Conservation (phyloP, 92 coral and sea anemone genomes). For the Ricordea florida region DNA sequence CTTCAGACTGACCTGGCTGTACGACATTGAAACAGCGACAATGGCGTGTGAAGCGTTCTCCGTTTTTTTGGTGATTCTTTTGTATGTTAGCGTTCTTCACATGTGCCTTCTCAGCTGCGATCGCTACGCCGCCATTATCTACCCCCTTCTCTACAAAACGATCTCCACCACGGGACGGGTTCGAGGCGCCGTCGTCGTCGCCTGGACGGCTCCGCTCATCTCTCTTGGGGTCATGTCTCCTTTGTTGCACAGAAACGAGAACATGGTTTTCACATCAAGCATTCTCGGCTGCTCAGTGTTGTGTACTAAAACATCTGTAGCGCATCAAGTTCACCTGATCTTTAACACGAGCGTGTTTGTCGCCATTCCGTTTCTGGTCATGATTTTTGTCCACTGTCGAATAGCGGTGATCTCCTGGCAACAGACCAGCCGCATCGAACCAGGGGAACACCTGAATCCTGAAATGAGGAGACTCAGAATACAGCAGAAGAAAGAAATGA, state of each 20-base stretch:
- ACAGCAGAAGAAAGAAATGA: conserved; percentile 34
- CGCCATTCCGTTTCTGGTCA: conserved; percentile 20
- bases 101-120: conserved; percentile 80
- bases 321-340: conserved; percentile 1
- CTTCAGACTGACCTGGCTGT: conserved; percentile 5
- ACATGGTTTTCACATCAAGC: not conserved
- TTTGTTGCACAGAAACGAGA: not conserved
- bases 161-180: conserved; percentile 64
- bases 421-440: conserved; percentile 27
- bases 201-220: conserved; percentile 51
- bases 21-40: conserved; percentile 9
- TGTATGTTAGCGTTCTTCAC: conserved; percentile 71
- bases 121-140: conserved; percentile 75
- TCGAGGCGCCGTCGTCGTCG: not conserved
- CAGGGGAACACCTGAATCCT: conserved; percentile 11
- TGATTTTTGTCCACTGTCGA: conserved; percentile 27
- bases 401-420: conserved; percentile 35
- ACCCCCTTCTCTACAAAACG: conserved; percentile 64
- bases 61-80: not conserved
- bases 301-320: not conserved
- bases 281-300: conserved; percentile 16
- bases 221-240: not conserved
- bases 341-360: conserved; percentile 8
- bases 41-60: not conserved
- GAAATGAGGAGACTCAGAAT: not conserved